phyloP scores from a whole-genome alignment of 1,140 invertebrate genomes.

The Anadara kagoshimensis region DNA sequence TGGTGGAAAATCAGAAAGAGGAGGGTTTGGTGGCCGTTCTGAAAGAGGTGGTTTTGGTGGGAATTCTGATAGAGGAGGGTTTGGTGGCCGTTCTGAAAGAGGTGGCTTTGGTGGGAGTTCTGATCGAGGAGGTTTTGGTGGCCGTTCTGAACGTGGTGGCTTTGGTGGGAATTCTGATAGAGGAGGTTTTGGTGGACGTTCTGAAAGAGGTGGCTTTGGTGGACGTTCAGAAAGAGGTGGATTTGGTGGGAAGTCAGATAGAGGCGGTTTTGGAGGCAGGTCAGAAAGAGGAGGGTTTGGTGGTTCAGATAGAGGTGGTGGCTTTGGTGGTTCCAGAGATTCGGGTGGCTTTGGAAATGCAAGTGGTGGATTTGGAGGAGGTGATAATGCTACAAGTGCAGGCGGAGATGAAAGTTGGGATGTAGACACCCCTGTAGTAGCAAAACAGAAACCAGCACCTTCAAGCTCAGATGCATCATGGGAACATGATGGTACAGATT shows the following conservation, averaged over 20 bases:
- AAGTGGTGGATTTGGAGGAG: conserved; percentile 23
- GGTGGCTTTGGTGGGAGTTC: conserved; percentile 14
- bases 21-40: not conserved
- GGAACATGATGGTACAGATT: conserved; percentile 18
- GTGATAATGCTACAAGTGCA: not conserved
- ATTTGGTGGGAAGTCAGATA: conserved; percentile 33
- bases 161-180: conserved; percentile 3
- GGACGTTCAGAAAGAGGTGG: conserved; percentile 23
- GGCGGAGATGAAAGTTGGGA: conserved; percentile 15
- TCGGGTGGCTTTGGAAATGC: conserved; percentile 1
- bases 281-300: not conserved
- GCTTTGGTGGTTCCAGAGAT: conserved; percentile 21
- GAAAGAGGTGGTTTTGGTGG: conserved; percentile 17
- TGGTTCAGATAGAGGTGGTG: conserved; percentile 1
- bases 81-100: not conserved
- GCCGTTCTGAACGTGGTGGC: conserved; percentile 22
- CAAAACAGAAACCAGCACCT: not conserved
- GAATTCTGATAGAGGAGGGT: not conserved
- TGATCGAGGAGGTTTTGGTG: conserved; percentile 33
- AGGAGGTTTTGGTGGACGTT: conserved; percentile 10
- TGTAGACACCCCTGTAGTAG: not conserved
- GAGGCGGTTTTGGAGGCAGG: conserved; percentile 1
- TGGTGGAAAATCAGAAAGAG: conserved; percentile 12
- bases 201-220: conserved; percentile 4
- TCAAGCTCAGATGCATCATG: conserved; percentile 13